Percentiles rank a stretch among this genome's conserved stretches.
These are phyloP conservation scores for Molorchus minor DNA, from an alignment of 2,888 invertebrate species.

Conservation along the genomic window DNA sequence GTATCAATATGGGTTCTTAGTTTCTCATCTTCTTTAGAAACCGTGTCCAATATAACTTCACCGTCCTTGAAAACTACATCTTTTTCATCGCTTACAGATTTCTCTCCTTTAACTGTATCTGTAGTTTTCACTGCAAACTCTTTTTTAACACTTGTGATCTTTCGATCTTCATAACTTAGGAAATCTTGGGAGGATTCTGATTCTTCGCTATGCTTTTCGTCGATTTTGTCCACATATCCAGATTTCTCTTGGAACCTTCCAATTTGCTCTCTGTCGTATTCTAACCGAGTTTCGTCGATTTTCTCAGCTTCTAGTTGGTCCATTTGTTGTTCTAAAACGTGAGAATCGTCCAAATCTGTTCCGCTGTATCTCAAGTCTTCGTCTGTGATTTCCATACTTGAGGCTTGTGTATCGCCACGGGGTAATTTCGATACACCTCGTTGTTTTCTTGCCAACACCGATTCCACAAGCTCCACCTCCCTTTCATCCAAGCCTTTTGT, in stretches of 20 bases:
- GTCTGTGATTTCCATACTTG: conserved; percentile 68
- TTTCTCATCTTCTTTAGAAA: conserved; percentile 43
- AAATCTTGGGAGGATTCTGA: conserved; percentile 46
- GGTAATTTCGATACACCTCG: conserved; percentile 60
- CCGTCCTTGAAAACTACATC: conserved; percentile 54
- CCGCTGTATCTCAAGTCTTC: conserved; percentile 78
- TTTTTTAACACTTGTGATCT: conserved; percentile 50
- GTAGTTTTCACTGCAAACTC: conserved; percentile 48
- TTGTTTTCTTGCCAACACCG: conserved; percentile 64
- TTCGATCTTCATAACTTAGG: conserved; percentile 47
- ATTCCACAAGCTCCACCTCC: conserved; percentile 64
- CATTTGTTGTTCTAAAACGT: conserved; percentile 60
- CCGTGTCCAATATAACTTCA: conserved; percentile 50
- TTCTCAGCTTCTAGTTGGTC: conserved; percentile 63
- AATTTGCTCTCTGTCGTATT: conserved; percentile 46
- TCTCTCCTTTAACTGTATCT: conserved; percentile 52
- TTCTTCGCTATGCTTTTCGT: conserved; percentile 51
- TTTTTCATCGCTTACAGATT: conserved; percentile 47
- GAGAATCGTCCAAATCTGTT: conserved; percentile 71
- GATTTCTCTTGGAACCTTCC: conserved; percentile 49
- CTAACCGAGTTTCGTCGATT: conserved; percentile 61
- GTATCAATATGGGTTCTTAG: conserved; percentile 46
- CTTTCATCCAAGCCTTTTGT: conserved; percentile 63
- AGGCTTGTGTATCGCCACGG: conserved; percentile 64
- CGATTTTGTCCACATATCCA: conserved; percentile 50